Conservation (phyloP, 2,888 invertebrate genomes). For the Parascotia fuliginaria region DNA sequence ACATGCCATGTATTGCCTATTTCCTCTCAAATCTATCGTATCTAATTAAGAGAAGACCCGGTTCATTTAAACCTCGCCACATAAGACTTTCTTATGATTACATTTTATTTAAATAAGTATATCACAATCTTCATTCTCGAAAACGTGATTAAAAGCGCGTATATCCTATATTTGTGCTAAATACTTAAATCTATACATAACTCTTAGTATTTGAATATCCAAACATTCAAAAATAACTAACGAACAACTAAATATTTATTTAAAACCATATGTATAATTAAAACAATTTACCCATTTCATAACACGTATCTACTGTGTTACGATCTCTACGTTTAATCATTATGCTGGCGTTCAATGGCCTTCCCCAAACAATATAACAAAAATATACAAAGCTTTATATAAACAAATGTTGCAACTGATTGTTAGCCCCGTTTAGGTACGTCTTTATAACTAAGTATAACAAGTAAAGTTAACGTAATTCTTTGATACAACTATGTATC, state of each 20-base stretch:
- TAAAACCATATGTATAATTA: neutral
- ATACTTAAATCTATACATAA: neutral
- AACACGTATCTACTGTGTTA: neutral
- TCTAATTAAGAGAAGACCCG: no score
- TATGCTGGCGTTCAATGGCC: neutral
- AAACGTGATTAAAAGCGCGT: neutral
- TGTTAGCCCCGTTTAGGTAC: neutral
- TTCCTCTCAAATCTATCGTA: neutral
- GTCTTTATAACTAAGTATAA: neutral
- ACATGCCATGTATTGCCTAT: neutral
- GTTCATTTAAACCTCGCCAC: neutral
- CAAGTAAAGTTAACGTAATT: neutral
- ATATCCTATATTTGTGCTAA: neutral
- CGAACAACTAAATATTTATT: neutral
- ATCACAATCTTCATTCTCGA: neutral
- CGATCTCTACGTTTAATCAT: neutral
- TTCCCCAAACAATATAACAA: neutral
- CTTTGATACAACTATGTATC: neutral
- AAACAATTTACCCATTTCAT: constrained; percentile 1
- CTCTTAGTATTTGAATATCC: neutral
- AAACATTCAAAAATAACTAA: neutral
- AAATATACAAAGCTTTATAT: neutral
- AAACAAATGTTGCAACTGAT: neutral
- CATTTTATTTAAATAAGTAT: neutral
- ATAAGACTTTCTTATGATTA: neutral